A percentile compares a stretch with the other conserved stretches of the same genome.
phyloP scores from a whole-genome alignment of 2,797 vertebrate genomes.

The Etheostoma perlongum region DNA sequence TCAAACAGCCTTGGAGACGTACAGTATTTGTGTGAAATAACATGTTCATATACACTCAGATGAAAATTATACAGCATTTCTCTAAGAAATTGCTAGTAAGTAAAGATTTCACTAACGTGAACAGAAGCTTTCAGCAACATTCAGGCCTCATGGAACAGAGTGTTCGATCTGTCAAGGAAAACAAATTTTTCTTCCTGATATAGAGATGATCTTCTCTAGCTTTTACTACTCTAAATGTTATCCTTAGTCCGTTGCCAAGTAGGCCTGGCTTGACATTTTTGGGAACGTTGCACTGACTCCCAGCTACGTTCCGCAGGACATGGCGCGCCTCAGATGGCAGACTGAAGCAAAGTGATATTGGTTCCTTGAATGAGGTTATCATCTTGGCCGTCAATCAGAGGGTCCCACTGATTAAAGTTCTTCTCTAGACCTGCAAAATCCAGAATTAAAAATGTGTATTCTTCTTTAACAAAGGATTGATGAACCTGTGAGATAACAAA shows the following conservation, averaged over 20 bases:
- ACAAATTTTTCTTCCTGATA: conserved; percentile 47
- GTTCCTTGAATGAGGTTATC: conserved; percentile 91
- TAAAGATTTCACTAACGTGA: conserved; percentile 42
- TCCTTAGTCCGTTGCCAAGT: neutral
- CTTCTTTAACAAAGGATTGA: neutral
- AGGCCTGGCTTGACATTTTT: neutral
- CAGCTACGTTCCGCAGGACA: neutral
- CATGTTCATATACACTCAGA: conserved; percentile 35
- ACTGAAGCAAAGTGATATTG: conserved; percentile 83
- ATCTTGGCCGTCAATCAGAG: conserved; percentile 91
- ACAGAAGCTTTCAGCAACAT: conserved; percentile 40
- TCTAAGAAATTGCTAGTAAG: conserved; percentile 14
- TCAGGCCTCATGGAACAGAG: conserved; percentile 47
- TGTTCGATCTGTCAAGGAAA: conserved; percentile 31
- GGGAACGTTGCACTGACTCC: neutral
- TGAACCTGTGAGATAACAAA: neutral
- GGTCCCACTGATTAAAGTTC: conserved; percentile 92
- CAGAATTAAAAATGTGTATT: neutral
- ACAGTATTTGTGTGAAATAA: conserved; percentile 13
- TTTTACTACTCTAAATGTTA: conserved; percentile 1
- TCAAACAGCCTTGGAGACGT: conserved; percentile 19
- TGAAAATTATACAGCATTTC: conserved; percentile 35
- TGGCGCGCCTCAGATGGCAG: conserved; percentile 75
- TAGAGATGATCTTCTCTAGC: conserved; percentile 50
- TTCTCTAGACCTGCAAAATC: conserved; percentile 85